Conservation (phyloP, 2,797 vertebrate species). For the Onychomys arenicola region DNA sequence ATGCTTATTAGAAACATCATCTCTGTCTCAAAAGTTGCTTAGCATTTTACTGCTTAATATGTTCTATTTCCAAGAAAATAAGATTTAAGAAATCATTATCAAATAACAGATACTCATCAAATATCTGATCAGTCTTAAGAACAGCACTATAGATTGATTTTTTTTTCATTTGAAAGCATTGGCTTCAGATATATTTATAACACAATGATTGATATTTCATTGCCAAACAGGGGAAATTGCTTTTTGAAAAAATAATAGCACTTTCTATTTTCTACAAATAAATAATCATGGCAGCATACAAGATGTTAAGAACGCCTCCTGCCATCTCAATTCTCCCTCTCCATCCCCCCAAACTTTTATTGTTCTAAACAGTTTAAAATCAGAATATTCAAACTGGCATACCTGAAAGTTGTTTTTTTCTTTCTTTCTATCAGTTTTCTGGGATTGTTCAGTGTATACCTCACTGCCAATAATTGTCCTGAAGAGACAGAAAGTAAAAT, state of each 20-base stretch:
- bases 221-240: conserved; percentile 36
- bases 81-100: conserved; percentile 64
- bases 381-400: neutral
- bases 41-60: conserved; percentile 70
- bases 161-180: conserved; percentile 68
- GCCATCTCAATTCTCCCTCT: neutral
- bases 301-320: neutral
- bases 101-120: conserved; percentile 64
- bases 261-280: conserved; percentile 58
- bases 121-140: conserved; percentile 51
- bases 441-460: neutral
- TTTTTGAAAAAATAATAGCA: conserved; percentile 62
- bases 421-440: conserved; percentile 39
- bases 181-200: conserved; percentile 65
- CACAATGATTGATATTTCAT: conserved; percentile 67
- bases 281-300: neutral
- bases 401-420: conserved; percentile 27
- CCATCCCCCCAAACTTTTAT: neutral
- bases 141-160: conserved; percentile 56
- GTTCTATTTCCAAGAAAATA: conserved; percentile 70
- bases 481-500: conserved; percentile 66
- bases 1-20: conserved; percentile 78
- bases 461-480: conserved; percentile 39
- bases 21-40: conserved; percentile 79
- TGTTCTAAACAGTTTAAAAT: conserved; percentile 31